Evolutionary conservation across 2,113 vertebrate genomes (phyloP).

Genomic region (Paraplagusia blochii): DNA sequence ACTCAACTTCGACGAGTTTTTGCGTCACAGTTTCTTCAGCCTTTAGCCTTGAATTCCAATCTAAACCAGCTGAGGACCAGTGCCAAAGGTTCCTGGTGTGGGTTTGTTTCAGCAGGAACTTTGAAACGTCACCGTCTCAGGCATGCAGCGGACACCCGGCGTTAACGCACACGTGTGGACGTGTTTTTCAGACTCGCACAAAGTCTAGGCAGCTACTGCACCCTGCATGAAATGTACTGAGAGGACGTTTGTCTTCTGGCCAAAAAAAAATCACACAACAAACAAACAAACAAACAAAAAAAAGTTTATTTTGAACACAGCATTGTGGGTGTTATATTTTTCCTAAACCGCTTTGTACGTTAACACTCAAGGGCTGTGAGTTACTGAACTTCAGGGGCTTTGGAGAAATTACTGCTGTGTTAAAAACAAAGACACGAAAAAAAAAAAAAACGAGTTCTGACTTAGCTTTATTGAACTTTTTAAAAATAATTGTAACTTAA

Average conservation of each 20-base stretch:
- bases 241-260: constrained; percentile 42
- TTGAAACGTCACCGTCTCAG: no score
- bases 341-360: constrained; percentile 58
- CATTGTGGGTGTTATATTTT: constrained; percentile 70
- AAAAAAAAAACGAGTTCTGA: constrained; percentile 5
- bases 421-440: background rate
- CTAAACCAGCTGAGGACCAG: no score
- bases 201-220: constrained; percentile 62
- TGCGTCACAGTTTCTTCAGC: no score
- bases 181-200: constrained; percentile 26
- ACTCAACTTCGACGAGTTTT: no score
- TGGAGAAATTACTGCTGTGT: constrained; percentile 55
- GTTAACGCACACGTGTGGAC: background rate
- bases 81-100: no score
- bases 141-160: no score
- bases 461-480: constrained; percentile 63
- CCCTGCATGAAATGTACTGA: constrained; percentile 28
- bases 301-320: constrained; percentile 72
- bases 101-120: no score
- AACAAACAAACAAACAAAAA: background rate
- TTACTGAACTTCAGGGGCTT: constrained; percentile 60
- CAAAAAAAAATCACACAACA: constrained; percentile 30
- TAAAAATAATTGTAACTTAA: constrained; percentile 38
- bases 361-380: constrained; percentile 70
- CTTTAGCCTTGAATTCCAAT: no score